Percentiles rank a stretch among this genome's conserved stretches.
Conservation (phyloP, 2,113 vertebrate species). For the Hippoglossus stenolepis region DNA sequence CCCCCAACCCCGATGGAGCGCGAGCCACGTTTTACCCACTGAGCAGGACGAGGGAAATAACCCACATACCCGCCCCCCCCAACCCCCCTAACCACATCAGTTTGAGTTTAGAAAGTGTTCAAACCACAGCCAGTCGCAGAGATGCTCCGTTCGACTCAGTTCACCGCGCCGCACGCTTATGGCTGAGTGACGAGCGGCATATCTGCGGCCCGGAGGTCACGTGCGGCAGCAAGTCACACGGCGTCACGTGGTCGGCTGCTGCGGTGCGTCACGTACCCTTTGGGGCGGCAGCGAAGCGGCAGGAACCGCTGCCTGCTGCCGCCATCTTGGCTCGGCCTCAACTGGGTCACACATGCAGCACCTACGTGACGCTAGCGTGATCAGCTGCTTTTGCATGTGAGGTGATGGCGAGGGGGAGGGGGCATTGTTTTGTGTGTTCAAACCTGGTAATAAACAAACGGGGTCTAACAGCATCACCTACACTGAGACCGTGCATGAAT, state of each 20-base stretch:
- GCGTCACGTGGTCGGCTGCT: conserved; percentile 43
- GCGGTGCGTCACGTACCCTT: conserved; percentile 49
- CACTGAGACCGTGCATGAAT: background rate
- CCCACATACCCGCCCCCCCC: background rate
- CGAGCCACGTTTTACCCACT: background rate
- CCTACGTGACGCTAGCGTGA: conserved; percentile 19
- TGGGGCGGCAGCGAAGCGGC: conserved; percentile 31
- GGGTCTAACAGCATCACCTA: background rate
- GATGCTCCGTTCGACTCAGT: too few relatives aligned
- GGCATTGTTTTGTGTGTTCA: too few relatives aligned
- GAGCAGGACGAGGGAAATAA: conserved; percentile 10
- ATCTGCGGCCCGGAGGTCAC: conserved; percentile 12
- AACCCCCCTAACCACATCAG: too few relatives aligned
- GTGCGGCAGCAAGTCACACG: conserved; percentile 19
- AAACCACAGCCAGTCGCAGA: too few relatives aligned
- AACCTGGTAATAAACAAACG: too few relatives aligned
- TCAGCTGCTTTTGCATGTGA: conserved; percentile 18
- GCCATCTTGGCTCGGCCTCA: conserved; percentile 38
- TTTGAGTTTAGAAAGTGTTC: too few relatives aligned
- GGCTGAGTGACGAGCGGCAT: background rate
- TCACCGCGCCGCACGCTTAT: background rate
- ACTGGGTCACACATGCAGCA: conserved; percentile 58
- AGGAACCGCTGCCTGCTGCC: background rate
- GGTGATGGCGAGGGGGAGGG: background rate
- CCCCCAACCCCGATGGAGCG: background rate